Percentiles rank a stretch among this genome's conserved stretches.
phyloP scores from a whole-genome alignment of 1,140 invertebrate genomes.

The Macrobrachium rosenbergii region DNA sequence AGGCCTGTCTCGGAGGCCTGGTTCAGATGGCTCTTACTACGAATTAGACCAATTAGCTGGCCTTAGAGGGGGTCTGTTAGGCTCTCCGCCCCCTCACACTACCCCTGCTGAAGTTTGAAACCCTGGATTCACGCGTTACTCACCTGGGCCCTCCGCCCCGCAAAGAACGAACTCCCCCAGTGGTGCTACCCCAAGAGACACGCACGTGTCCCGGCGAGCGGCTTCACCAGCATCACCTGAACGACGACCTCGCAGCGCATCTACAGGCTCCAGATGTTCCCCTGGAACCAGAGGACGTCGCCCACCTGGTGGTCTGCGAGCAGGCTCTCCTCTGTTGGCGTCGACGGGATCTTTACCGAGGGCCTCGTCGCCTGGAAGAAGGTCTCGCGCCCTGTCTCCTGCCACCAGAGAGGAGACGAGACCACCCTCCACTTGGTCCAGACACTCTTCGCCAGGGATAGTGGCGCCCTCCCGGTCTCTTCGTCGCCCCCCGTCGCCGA shows the following conservation, averaged over 20 bases:
- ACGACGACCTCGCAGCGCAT: constrained; percentile 66
- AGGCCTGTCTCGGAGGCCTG: constrained; percentile 35
- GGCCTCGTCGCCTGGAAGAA: constrained; percentile 51
- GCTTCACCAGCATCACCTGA: constrained; percentile 67
- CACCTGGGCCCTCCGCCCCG: constrained; percentile 57
- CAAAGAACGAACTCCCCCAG: constrained; percentile 45
- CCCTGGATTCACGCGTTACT: constrained; percentile 59
- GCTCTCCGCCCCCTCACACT: constrained; percentile 66
- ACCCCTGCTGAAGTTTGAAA: constrained; percentile 53
- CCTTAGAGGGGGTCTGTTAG: constrained; percentile 68
- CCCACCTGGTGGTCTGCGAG: constrained; percentile 49
- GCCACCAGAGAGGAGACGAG: constrained; percentile 51
- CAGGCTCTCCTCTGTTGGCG: constrained; percentile 61
- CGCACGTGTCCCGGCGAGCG: constrained; percentile 62
- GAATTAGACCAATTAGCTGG: constrained; percentile 69
- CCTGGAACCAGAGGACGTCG: constrained; percentile 56
- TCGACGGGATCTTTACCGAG: constrained; percentile 64
- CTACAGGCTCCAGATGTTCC: constrained; percentile 64
- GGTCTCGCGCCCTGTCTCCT: constrained; percentile 61
- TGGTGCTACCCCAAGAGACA: constrained; percentile 43
- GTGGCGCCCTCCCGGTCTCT: constrained; percentile 45
- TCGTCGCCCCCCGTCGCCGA: constrained; percentile 56
- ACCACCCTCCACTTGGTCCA: constrained; percentile 55
- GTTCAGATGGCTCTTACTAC: constrained; percentile 63
- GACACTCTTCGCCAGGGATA: constrained; percentile 61